These are phyloP conservation scores for Biston betularia DNA, from an alignment of 2,888 invertebrate genomes.

Conservation along the genomic window DNA sequence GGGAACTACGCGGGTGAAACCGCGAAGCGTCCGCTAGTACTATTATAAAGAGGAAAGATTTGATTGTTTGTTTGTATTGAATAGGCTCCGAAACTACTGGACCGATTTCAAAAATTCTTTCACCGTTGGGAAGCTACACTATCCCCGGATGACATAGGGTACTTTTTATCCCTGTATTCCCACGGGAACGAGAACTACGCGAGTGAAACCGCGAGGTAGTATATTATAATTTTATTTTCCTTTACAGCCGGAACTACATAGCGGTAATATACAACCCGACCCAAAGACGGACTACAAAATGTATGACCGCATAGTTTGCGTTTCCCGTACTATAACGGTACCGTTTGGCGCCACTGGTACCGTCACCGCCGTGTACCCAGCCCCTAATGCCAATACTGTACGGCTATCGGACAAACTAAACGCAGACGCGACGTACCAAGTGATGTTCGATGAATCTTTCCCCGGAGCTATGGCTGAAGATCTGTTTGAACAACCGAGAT, in stretches of 20 bases:
- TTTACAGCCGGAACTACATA: conserved; percentile 75
- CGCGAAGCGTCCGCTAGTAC: too few relatives aligned
- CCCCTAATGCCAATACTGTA: conserved; percentile 72
- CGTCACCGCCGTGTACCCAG: conserved; percentile 88
- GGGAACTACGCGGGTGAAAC: too few relatives aligned
- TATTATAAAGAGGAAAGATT: too few relatives aligned
- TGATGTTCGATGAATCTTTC: conserved; percentile 61
- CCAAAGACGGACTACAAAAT: conserved; percentile 88
- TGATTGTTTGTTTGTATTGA: too few relatives aligned
- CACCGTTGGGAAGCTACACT: too few relatives aligned
- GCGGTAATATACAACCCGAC: conserved; percentile 89
- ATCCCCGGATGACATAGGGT: too few relatives aligned
- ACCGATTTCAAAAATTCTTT: too few relatives aligned
- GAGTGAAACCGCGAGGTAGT: too few relatives aligned
- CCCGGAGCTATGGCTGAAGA: conserved; percentile 66
- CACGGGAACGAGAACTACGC: too few relatives aligned
- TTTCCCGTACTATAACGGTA: conserved; percentile 90
- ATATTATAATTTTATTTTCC: too few relatives aligned
- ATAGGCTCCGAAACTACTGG: too few relatives aligned
- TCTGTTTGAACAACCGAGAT: conserved; percentile 49
- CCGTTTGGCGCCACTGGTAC: conserved; percentile 95
- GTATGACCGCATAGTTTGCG: conserved; percentile 94
- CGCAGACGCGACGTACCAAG: conserved; percentile 89
- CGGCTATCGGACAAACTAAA: conserved; percentile 82
- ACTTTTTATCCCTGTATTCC: too few relatives aligned